A percentile compares a stretch with the other conserved stretches of the same genome.
These are phyloP conservation scores for Allolobophora icterica DNA, from an alignment of 2,888 invertebrate species.

Conservation along the genomic window DNA sequence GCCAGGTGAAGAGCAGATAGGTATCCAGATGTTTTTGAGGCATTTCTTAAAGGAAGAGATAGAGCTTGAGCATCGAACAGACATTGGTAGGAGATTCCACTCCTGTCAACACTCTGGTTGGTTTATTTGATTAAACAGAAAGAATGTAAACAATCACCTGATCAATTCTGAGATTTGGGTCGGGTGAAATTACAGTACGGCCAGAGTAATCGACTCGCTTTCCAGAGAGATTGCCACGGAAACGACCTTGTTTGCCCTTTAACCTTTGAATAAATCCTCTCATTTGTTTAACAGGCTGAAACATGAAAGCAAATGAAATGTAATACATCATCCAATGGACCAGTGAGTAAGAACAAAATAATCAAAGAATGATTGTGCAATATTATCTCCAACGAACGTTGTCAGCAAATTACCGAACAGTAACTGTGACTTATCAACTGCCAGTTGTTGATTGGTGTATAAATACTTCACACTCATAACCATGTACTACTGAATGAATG, in stretches of 20 bases:
- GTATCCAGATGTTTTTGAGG: too few species aligned
- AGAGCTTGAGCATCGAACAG: too few species aligned
- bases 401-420: background rate
- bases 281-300: slow-evolving; percentile 14
- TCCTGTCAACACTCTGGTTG: background rate
- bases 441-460: background rate
- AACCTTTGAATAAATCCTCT: slow-evolving; percentile 68
- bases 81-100: too few species aligned
- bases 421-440: background rate
- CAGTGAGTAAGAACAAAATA: background rate
- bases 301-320: background rate
- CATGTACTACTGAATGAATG: background rate
- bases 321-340: background rate
- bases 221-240: slow-evolving; percentile 95
- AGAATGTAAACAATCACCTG: slow-evolving; percentile 72
- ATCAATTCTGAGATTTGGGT: slow-evolving; percentile 95
- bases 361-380: background rate
- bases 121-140: background rate
- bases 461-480: background rate
- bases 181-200: slow-evolving; percentile 97
- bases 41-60: too few species aligned
- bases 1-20: too few species aligned
- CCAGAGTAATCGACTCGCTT: slow-evolving; percentile 97
- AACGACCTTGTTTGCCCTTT: slow-evolving; percentile 97
- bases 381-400: background rate